Evolutionary conservation across 2,797 vertebrate genomes (phyloP), one percentile per base, ranked within the genome.

Genomic region (Coilia nasus): DNA sequence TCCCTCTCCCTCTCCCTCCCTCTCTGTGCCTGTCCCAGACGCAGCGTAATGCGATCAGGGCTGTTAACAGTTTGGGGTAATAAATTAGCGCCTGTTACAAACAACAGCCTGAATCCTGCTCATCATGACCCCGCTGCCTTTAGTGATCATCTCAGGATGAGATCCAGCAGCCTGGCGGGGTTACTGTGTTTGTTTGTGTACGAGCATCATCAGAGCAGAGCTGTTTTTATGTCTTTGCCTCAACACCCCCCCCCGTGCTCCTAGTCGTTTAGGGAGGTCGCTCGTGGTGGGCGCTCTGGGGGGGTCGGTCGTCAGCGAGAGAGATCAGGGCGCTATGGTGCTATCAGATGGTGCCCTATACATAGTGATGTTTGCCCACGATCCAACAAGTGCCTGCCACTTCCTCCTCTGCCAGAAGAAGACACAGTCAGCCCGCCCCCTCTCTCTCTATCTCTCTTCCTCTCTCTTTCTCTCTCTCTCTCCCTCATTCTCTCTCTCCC

Each of bases 51-150:
- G 89, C 93, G 91, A 92, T 93, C 87, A 90, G 87, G 87, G 88
- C 92, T 93, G 93, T 93, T 95, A 95, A 91, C 92, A 94, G 90
- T 94, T 93, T 91, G 90, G 92, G 92, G 92, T 91, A 94, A 92
- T 95, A 95, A 94, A 94, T 95, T 91, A 95, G 89, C 92, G 90
- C 88, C 92, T 92, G 92, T 91, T 93, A 90, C 90, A 94, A 95
- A 93, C 91, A 95, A 93, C 93, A 93, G 90, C 89, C 92, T 93
- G 89, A 91, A 95, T 95, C 94, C 87, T 90, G 89, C 89, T 91
- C 92, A 90, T 96, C 96, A 94, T 93, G 90, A 95, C 92, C 93
- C 89, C 88, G 92, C 93, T 95, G 93, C 92, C 93, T 94, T 91
- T 92, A 93, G 89, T 90, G 89, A 92, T 94, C 93, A 94, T 91